These are phyloP conservation scores for Gymnoscopelus microlampas DNA, from an alignment of 2,797 vertebrate species.

Conservation along the genomic window DNA sequence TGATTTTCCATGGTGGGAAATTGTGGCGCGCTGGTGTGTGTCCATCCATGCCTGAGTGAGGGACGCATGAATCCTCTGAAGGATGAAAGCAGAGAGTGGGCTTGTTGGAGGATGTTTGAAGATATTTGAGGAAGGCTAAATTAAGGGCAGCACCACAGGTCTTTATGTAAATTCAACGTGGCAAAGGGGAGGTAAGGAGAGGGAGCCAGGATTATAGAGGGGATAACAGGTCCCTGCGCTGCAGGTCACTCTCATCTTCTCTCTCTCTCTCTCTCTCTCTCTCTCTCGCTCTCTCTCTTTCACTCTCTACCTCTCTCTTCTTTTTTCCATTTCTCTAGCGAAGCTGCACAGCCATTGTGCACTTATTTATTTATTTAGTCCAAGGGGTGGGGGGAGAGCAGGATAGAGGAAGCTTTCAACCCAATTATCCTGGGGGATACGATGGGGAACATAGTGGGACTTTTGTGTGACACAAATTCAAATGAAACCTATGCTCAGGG, in stretches of 20 bases:
- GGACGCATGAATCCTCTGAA: slow-evolving; percentile 40
- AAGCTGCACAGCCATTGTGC: slow-evolving; percentile 66
- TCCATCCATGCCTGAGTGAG: slow-evolving; percentile 28
- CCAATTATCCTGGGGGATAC: slow-evolving; percentile 77
- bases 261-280: slow-evolving; percentile 49
- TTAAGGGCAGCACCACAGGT: slow-evolving; percentile 70
- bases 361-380: slow-evolving; percentile 85
- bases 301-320: slow-evolving; percentile 19
- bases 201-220: slow-evolving; percentile 74
- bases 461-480: slow-evolving; percentile 77
- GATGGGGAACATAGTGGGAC: slow-evolving; percentile 65
- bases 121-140: slow-evolving; percentile 76
- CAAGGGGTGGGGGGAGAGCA: slow-evolving; percentile 42
- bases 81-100: slow-evolving; percentile 55
- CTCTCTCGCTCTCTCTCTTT: slow-evolving; percentile 43
- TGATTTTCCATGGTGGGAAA: slow-evolving; percentile 48
- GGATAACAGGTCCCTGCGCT: slow-evolving; percentile 75
- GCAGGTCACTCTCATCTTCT: slow-evolving; percentile 69
- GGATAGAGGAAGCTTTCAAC: slow-evolving; percentile 73
- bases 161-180: slow-evolving; percentile 76
- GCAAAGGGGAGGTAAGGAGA: slow-evolving; percentile 54
- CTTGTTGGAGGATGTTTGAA: slow-evolving; percentile 64
- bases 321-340: slow-evolving; percentile 17
- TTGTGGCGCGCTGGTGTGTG: slow-evolving; percentile 26
- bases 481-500: slow-evolving; percentile 72